Evolutionary conservation across 1,140 invertebrate species (phyloP), one percentile per base, ranked within the genome.

Genomic region (Pogonomyrmex californicus): DNA sequence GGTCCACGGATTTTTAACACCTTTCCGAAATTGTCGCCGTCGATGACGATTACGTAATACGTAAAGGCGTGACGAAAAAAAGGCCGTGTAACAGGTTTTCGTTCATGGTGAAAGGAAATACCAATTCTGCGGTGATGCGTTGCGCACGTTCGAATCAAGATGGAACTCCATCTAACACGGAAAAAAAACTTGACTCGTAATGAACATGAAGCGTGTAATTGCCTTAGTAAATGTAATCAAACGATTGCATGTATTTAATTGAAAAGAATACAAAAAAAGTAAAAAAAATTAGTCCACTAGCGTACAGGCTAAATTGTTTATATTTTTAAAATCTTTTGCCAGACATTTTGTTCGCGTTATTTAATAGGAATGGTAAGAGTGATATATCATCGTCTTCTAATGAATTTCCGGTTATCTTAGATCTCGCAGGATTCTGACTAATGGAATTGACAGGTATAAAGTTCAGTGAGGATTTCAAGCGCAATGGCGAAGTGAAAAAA

Each of bases 21-120:
- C 5, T 56, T 83, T 56, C 30, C 58, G 58, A 83, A 89, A 90
- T 78, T 79, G 38, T 49, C 51, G 88, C 58, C 10, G n/a, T 14
- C 30, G 70, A 76, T 56, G 54, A 56, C 77, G 44, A n/a, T 90
- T 90, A 23, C 44, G 66, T 36, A 89, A 82, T 82, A 33, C 17
- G 23, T 36, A 0, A 70, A 44, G 75, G 23, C 56, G 79, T 41
- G 76, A 85, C 51, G 12, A 33, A 76, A 90, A 90, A 87, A 75
- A 62, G 7, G 44, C 30, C 17, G 88, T 77, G 71, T 70, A 86
- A 91, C 87, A 81, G 90, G 90, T 91, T 91, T 76, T 83, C 89
- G 58, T 91, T 47, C 70, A 77, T 23, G 76, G 87, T 87, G 90
- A 91, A 89, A 91, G 90, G 90, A 91, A 91, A 91, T 89, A 87